A percentile compares a stretch with the other conserved stretches of the same genome.
phyloP scores from a whole-genome alignment of 1,140 invertebrate genomes.

The Apis dorsata region DNA sequence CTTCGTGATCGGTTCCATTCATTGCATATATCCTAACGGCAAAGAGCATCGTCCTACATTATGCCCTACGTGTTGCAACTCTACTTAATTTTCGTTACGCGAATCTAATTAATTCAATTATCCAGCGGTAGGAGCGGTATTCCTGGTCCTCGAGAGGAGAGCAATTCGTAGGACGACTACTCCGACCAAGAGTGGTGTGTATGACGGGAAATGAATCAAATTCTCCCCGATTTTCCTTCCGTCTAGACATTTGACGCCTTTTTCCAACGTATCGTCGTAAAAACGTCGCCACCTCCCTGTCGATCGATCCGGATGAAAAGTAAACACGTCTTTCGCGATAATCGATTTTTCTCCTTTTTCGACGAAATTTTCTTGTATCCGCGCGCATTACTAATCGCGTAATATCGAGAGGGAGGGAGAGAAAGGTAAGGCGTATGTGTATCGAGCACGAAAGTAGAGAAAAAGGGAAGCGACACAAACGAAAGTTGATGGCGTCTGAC shows the following conservation, averaged over 20 bases:
- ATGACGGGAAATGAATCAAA: conserved; percentile 14
- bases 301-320: too few species aligned
- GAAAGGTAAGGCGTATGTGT: neutral
- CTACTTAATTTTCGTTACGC: conserved; percentile 47
- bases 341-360: neutral
- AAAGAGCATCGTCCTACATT: conserved; percentile 28
- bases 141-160: conserved; percentile 17
- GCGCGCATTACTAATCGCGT: too few species aligned
- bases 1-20: neutral
- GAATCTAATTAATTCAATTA: conserved; percentile 64
- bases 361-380: too few species aligned
- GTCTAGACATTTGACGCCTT: neutral
- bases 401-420: too few species aligned
- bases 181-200: conserved; percentile 3
- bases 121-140: conserved; percentile 9
- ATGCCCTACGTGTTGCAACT: neutral
- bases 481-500: conserved; percentile 67
- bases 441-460: conserved; percentile 42
- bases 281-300: neutral
- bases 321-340: neutral
- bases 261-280: neutral
- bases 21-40: conserved; percentile 8
- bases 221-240: neutral
- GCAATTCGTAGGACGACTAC: conserved; percentile 45
- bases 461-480: conserved; percentile 50